Evolutionary conservation across 2,797 vertebrate species (phyloP), one percentile per base, ranked within the genome.

Genomic region (Oryzias sinensis): DNA sequence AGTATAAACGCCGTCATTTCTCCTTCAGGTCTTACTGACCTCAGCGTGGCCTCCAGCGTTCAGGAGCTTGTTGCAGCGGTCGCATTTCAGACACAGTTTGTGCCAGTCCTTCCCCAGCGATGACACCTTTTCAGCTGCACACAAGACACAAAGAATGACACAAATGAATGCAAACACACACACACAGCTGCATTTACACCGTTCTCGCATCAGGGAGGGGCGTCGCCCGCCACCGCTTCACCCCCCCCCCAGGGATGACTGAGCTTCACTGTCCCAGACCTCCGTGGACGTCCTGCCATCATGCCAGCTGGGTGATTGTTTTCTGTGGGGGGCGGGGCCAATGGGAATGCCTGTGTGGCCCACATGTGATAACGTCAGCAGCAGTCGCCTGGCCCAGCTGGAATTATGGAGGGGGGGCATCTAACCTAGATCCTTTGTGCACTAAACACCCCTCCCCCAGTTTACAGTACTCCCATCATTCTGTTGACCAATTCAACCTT

Each of bases 31-130:
- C 17, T 29, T 33, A 83, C 90, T 91, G 75, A 98, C 97, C 96
- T 98, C 96, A 0, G 97, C 96, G 0, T 99, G 97, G 64, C 96
- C 93, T 0, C 96, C 96, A 0, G 96, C 84, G 0, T 92, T 97
- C 85, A 99, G 92, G 0, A 94, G 97, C 94, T 97, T 99, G 91
- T 89, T 96, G 87, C 96, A 98, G 70, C 95, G 95, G 80, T 97
- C 96, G 0, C 96, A 99, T 87, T 98, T 98, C 60, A 99, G 91
- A 72, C 97, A 99, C 85, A 98, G 91, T 81, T 96, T 97, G 91
- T 99, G 97, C 96, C 96, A 98, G 76, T 98, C 96, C 83, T 98
- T 98, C 43, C 97, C 96, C 86, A 98, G 88, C 4, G 97, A 99
- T 3, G 95, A 93, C 76, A 98, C 95, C 86, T 99, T 99, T 87